A percentile compares a stretch with the other conserved stretches of the same genome.
phyloP scores from a whole-genome alignment of 2,888 invertebrate genomes.

The Microctonus aethiopoides region DNA sequence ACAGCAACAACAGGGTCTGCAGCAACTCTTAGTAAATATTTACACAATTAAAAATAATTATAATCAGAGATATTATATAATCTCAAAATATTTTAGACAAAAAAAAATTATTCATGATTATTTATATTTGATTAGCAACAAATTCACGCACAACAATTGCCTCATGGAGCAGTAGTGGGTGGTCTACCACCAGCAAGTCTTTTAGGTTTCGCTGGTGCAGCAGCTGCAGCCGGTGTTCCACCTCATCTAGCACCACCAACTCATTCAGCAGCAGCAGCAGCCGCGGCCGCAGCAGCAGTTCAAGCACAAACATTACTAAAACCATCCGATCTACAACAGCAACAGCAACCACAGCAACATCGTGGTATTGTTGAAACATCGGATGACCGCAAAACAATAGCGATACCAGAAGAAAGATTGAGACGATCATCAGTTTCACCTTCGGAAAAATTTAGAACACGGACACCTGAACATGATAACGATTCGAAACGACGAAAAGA shows the following conservation, averaged over 20 bases:
- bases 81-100: no score
- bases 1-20: slow-evolving; percentile 92
- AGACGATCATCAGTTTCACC: slow-evolving; percentile 81
- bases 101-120: no score
- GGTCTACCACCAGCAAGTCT: slow-evolving; percentile 69
- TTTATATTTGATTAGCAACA: slow-evolving; percentile 76
- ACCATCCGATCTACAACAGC: slow-evolving; percentile 68
- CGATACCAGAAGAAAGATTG: slow-evolving; percentile 69
- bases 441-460: slow-evolving; percentile 84
- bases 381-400: slow-evolving; percentile 72
- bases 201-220: slow-evolving; percentile 70
- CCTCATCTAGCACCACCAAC: slow-evolving; percentile 71
- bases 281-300: slow-evolving; percentile 65
- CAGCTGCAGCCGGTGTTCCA: slow-evolving; percentile 66
- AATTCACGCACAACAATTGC: slow-evolving; percentile 87
- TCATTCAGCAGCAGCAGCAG: slow-evolving; percentile 69
- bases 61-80: no score
- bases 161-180: slow-evolving; percentile 73
- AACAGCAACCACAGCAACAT: slow-evolving; percentile 39
- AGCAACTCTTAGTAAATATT: slow-evolving; percentile 90
- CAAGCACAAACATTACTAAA: slow-evolving; percentile 56
- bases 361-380: slow-evolving; percentile 67
- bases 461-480: slow-evolving; percentile 80
- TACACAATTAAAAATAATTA: background rate
- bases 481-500: slow-evolving; percentile 84